Base-by-base conservation (phyloP, 2,797 vertebrate species). In the Aphelocoma californica region DNA sequence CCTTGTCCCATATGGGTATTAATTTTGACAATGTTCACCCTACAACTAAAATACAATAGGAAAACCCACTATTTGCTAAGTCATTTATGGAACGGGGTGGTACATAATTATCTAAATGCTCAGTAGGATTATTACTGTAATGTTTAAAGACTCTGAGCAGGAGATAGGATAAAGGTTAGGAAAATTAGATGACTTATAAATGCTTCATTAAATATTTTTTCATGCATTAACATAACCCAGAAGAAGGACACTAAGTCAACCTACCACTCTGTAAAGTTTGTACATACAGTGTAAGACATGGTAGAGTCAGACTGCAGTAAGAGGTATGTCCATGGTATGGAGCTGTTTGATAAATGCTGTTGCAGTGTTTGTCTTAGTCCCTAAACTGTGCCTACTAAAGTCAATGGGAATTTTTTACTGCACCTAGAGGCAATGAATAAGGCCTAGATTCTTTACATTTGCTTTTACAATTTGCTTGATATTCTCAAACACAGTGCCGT, bases 301-400 rank as follows among this genome's bases (percentile, higher is more conserved):
- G 32, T n/a, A 31, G 87, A 88, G 44, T 26, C 69, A 79, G 73
- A 25, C 53, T 96, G 93, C 96, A 97, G 42, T 94, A 61, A 95
- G 75, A 81, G 34, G 58, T 54, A 48, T 58, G 84, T 69, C 95
- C 96, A 96, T 91, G 88, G 94, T 79, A 97, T 88, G 93, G 95
- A 93, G 95, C 96, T 95, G 67, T 96, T 96, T 87, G 91, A 96
- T 75, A 94, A 97, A 94, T n/a, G n/a, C 90, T 95, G 86, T 24
- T 73, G 60, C 75, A 95, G 65, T 24, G 57, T 42, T 88, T 67
- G 24, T 70, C 62, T 83, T 44, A 56, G 64, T 82, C 29, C 32
- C 47, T 81, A 83, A 5, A 64, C n/a, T 21, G 32, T 47, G 50
- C 44, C 29, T 62, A 1, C 29, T 89, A 32, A 93, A 87, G 47